A percentile compares a stretch with the other conserved stretches of the same genome.
Conservation (phyloP, 2,797 vertebrate species). For the Fistularia tabacaria region DNA sequence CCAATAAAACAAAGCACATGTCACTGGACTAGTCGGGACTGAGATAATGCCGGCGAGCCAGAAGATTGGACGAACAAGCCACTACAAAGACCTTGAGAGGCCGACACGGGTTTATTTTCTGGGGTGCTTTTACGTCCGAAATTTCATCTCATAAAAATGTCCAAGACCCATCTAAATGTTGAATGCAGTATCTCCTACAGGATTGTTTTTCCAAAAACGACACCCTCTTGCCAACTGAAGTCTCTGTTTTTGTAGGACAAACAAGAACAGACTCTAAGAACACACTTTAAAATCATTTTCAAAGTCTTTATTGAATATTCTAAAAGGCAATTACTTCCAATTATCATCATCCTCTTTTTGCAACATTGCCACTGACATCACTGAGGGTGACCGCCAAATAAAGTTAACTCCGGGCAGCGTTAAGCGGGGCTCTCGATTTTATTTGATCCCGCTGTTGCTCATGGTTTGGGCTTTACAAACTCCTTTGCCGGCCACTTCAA, state of each 20-base stretch:
- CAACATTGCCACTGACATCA: constrained; percentile 16
- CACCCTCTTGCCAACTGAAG: no score
- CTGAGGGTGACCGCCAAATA: constrained; percentile 29
- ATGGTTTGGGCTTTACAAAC: constrained; percentile 91
- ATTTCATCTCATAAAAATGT: constrained; percentile 54
- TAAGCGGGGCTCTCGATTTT: constrained; percentile 45
- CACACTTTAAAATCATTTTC: constrained; percentile 22
- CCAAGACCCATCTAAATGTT: constrained; percentile 22
- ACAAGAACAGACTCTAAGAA: constrained; percentile 13
- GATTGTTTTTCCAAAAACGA: no score
- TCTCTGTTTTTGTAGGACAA: background rate
- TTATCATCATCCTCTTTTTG: constrained; percentile 34
- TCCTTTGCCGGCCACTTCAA: constrained; percentile 90
- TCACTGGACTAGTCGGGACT: constrained; percentile 11
- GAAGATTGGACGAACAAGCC: constrained; percentile 29
- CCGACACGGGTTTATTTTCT: constrained; percentile 24
- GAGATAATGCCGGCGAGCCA: constrained; percentile 24
- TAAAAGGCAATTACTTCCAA: constrained; percentile 52
- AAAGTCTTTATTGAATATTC: constrained; percentile 78
- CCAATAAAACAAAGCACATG: constrained; percentile 48
- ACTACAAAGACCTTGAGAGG: constrained; percentile 26
- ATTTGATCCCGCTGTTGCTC: constrained; percentile 92
- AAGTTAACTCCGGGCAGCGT: constrained; percentile 42
- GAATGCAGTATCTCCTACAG: no score
- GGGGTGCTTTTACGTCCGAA: constrained; percentile 30